Base-by-base conservation (phyloP, 2,113 vertebrate genomes). In the Onychostoma macrolepis region DNA sequence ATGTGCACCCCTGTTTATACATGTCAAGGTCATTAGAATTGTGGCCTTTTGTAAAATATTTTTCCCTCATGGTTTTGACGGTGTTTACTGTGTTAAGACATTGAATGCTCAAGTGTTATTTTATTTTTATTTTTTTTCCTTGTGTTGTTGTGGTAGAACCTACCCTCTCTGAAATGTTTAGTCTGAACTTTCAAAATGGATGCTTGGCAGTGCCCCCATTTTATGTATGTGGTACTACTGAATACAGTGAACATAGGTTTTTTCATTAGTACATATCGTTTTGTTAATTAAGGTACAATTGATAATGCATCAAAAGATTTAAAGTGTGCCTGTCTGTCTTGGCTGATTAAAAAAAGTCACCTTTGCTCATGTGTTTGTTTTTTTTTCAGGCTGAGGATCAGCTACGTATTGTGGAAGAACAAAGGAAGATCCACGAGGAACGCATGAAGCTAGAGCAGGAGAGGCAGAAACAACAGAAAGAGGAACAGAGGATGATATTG, bases 401-500 rank as follows among this genome's bases (percentile, higher is more conserved):
- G 95, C 96, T 99, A 95, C 97, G 97, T 95, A 99, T 99, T 95
- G 98, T 99, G 93, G 98, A 99, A 95, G 97, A 99, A 93, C 98
- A 99, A 96, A 98, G 98, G 95, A 99, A 99, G 97, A 99, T 99
- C 95, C 98, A 99, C 89, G 98, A 99, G 95, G 98, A 99, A 94
- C 97, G 98, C 93, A 97, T 99, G 97, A 99, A 99, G 97, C 96
- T 99, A 95, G 97, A 99, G 90, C 98, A 99, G 96, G 98, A 99
- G 94, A 97, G 98, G 89, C 98, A 99, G 91, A 96, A 93, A 92
- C 98, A 99, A 90, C 98, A 99, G 96, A 99, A 99, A 92, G 98
- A 99, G 95, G 97, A 99, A 94, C 98, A 99, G 97, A 99, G 98
- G 97, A 98, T 99, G 81, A 99, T 99, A 94, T 94, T 99, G 92